A percentile compares a stretch with the other conserved stretches of the same genome.
Conservation (phyloP, 2,888 invertebrate species). For the Eledona agricola region DNA sequence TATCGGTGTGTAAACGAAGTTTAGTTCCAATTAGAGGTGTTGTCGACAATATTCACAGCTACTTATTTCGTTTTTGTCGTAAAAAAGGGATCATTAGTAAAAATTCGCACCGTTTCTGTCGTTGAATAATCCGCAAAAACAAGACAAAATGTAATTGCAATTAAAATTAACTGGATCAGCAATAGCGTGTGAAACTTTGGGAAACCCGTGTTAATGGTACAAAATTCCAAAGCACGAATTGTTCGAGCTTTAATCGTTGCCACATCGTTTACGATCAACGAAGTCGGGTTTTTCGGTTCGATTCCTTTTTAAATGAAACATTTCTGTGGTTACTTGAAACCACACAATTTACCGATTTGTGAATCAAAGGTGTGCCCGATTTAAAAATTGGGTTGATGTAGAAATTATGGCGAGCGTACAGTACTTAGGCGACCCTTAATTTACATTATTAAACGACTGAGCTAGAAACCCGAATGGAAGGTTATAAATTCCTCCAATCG, state of each 20-base stretch:
- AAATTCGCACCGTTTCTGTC: no score
- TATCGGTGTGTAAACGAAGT: no score
- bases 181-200: conserved; percentile 21
- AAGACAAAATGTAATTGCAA: conserved; percentile 32
- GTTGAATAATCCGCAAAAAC: conserved; percentile 25
- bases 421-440: no score
- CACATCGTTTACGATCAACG: conserved; percentile 3
- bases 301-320: conserved; percentile 18
- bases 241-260: conserved; percentile 14
- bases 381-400: conserved; percentile 7
- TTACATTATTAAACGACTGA: conserved; percentile 8
- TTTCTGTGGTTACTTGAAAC: conserved; percentile 20
- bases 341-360: conserved; percentile 20
- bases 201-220: no score
- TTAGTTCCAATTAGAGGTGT: no score
- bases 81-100: conserved; percentile 9
- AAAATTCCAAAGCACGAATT: no score
- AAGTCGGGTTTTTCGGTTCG: conserved; percentile 15
- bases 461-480: conserved; percentile 28
- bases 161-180: conserved; percentile 35
- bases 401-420: neutral
- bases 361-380: neutral
- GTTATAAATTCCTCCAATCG: conserved; percentile 31
- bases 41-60: no score
- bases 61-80: neutral